A percentile compares a stretch with the other conserved stretches of the same genome.
Conservation (phyloP, 2,797 vertebrate genomes). For the Pelobates cultripes region DNA sequence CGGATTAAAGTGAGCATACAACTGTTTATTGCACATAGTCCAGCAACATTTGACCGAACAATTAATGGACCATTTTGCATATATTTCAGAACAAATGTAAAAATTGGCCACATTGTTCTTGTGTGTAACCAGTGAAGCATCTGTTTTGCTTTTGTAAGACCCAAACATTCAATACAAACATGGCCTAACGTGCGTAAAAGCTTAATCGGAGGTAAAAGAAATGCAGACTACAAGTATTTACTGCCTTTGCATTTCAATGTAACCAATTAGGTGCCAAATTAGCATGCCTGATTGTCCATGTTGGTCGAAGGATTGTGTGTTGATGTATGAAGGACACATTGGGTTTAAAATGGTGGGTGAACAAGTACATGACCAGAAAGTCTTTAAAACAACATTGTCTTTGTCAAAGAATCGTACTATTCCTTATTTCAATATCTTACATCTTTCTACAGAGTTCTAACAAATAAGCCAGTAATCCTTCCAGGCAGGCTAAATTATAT, state of each 20-base stretch:
- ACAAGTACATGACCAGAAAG: neutral
- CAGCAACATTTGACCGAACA: slow-evolving; percentile 65
- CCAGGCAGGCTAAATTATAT: neutral
- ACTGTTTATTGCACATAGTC: slow-evolving; percentile 71
- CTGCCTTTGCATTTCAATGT: neutral
- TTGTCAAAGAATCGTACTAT: neutral
- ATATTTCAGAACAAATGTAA: slow-evolving; percentile 61
- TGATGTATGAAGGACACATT: neutral
- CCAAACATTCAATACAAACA: slow-evolving; percentile 70
- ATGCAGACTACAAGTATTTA: neutral
- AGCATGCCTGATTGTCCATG: neutral
- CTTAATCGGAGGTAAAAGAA: slow-evolving; percentile 66
- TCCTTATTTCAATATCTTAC: neutral
- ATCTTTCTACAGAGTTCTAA: neutral
- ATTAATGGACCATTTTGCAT: slow-evolving; percentile 60
- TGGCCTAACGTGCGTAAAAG: slow-evolving; percentile 64
- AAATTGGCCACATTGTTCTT: slow-evolving; percentile 61
- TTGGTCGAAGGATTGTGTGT: neutral
- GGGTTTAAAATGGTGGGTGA: neutral
- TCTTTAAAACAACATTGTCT: neutral
- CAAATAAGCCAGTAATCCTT: neutral
- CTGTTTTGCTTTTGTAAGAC: slow-evolving; percentile 59
- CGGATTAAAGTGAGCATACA: slow-evolving; percentile 64
- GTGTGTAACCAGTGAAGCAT: slow-evolving; percentile 69
- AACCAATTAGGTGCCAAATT: neutral